Base-by-base conservation (phyloP, 2,797 vertebrate genomes). In the Cyclura pinguis region DNA sequence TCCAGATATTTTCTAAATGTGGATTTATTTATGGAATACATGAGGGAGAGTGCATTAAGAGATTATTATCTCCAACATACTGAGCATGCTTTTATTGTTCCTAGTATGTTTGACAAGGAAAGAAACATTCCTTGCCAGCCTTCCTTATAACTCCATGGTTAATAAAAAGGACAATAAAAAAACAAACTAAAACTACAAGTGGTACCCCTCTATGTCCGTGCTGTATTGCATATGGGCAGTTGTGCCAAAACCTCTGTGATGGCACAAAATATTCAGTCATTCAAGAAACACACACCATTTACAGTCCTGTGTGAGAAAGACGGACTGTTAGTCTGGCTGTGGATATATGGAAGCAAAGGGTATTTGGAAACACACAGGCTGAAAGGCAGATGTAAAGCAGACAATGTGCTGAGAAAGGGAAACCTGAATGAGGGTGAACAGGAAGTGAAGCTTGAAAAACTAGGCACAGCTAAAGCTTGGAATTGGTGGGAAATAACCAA, bases 1-100 rank as follows among this genome's bases (percentile, higher is more conserved):
- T 87, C 80, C 2, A 4, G 12, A 24, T 50, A 55, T 0, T 50
- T 78, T 20, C 3, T n/a, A 91, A 72, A 80, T 1, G 80, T 10
- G 50, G 72, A 87, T 20, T 80, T 80, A 50, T 29, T 8, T 22
- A 82, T 0, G 0, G 73, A 90, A 67, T 27, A 1, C 1, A 76
- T 1, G 85, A 1, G 18, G 92, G 27, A 6, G 9, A 0, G 0
- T 80, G 3, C 6, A 55, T 6, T 3, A 74, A 29, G 29, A 16
- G 13, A 18, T 0, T 78, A 24, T 35, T n/a, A 20, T 73, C 35
- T 82, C 13, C 2, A 87, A 1, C 4, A 24, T 10, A 0, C 0
- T 72, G 83, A 1, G 3, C 80, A 80, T 38, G 24, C 14, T 82
- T 81, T 73, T 57, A 20, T 72, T 12, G 38, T 47, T 57, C 29